Evolutionary conservation across 2,797 vertebrate species (phyloP).

Genomic region (Melanotaenia maccullochi): DNA sequence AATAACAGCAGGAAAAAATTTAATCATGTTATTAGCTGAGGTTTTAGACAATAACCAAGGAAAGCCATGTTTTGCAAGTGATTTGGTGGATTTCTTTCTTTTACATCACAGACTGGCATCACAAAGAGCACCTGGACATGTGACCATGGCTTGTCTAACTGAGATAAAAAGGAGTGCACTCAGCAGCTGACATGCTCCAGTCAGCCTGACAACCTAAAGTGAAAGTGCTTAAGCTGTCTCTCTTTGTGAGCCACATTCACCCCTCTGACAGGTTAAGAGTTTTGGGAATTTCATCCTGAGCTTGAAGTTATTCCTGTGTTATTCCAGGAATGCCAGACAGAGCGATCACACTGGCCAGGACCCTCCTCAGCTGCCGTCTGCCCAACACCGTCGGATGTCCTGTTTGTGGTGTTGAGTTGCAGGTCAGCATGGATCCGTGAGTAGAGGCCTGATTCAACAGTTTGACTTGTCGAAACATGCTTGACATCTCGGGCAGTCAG

Average conservation of each 20-base stretch:
- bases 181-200: not conserved
- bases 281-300: slow-evolving; percentile 47
- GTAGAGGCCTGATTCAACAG: slow-evolving; percentile 55
- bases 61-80: not conserved
- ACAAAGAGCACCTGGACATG: slow-evolving; percentile 6
- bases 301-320: slow-evolving; percentile 42
- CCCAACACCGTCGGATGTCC: slow-evolving; percentile 71
- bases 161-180: slow-evolving; percentile 11
- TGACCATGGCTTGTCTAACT: slow-evolving; percentile 3
- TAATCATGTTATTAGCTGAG: not conserved
- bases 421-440: slow-evolving; percentile 59
- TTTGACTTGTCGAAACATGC: slow-evolving; percentile 48
- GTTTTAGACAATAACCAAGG: not conserved
- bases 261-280: slow-evolving; percentile 54
- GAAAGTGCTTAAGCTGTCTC: slow-evolving; percentile 54
- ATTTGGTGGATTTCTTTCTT: not conserved
- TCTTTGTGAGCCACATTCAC: slow-evolving; percentile 34
- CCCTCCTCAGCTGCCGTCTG: slow-evolving; percentile 60
- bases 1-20: not conserved
- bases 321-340: slow-evolving; percentile 69
- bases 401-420: slow-evolving; percentile 71
- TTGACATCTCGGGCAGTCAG: slow-evolving; percentile 57
- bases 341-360: slow-evolving; percentile 35
- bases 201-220: slow-evolving; percentile 29
- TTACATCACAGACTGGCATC: not conserved